Base-by-base conservation (phyloP, 2,797 vertebrate species). In the Diceros bicornis region DNA sequence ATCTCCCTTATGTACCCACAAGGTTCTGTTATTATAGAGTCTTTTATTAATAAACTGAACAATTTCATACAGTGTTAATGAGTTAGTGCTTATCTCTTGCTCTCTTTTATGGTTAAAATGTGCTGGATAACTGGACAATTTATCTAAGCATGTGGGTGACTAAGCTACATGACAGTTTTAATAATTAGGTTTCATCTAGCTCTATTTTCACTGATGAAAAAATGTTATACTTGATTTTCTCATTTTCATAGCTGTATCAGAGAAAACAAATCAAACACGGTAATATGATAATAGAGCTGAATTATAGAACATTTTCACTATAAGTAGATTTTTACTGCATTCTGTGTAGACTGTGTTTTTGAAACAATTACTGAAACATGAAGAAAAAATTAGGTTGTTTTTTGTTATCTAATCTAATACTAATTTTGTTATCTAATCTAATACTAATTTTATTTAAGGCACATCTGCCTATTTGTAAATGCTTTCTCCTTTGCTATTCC, bases 181-280 rank as follows among this genome's bases (percentile, higher is more conserved):
- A 91, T 98, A 98, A 98, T 97, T 97, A 94, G 72, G 21, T 85
- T 94, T 55, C 95, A 95, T 97, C 97, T 98, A 96, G 98, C 97
- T 98, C 98, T 98, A 98, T 98, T 98, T 98, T 97, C 98, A 92
- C 97, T 98, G 98, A 98, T 98, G 96, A 98, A 97, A 98, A 99
- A 98, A 98, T 97, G 98, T 98, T 98, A 97, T 94, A 97, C 97
- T 98, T 98, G 97, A 97, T 97, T 98, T 98, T 99, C 96, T 98
- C 94, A 97, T 98, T 98, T 98, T n/a, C 69, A 97, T 97, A 98
- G 97, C 89, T 98, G 50, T 97, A 94, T 98, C 97, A 98, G 93
- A 95, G 93, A 96, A 96, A 98, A 97, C 97, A 97, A 97, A 97
- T 97, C 96, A 97, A 96, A 98, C 84, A 86, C 5, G 83, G 90